phyloP scores from a whole-genome alignment of 1,140 invertebrate species.

The Trypoxylus dichotomus region DNA sequence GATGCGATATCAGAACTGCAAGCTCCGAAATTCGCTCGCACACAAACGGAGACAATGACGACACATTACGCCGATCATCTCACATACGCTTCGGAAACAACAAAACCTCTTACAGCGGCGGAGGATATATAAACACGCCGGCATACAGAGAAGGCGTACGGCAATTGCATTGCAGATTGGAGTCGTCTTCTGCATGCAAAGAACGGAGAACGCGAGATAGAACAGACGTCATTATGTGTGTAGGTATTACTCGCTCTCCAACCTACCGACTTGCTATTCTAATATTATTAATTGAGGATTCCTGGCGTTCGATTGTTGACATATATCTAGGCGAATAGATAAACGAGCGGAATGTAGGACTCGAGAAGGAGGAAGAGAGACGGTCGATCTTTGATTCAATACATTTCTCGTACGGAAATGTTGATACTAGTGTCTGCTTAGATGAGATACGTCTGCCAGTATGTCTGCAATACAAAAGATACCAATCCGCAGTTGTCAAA shows the following conservation, averaged over 20 bases:
- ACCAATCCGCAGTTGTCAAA: not conserved
- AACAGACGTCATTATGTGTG: not conserved
- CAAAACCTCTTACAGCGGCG: not conserved
- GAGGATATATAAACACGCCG: not conserved
- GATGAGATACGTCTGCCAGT: not conserved
- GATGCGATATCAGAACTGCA: not conserved
- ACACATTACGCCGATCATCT: slow-evolving; percentile 1
- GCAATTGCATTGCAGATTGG: not conserved
- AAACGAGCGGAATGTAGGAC: not conserved
- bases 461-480: not conserved
- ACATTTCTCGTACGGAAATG: not conserved
- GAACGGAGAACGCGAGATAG: not conserved
- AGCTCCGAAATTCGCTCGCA: not conserved
- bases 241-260: not conserved
- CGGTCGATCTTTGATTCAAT: not conserved
- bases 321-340: not conserved
- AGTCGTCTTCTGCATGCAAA: not conserved
- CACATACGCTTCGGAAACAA: not conserved
- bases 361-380: not conserved
- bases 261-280: not conserved
- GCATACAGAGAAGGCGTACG: not conserved
- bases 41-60: not conserved
- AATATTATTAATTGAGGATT: slow-evolving; percentile 8
- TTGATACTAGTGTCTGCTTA: not conserved
- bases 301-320: not conserved